Evolutionary conservation across 2,888 invertebrate species (phyloP), one percentile per base, ranked within the genome.

Genomic region (Drosophila formosana): DNA sequence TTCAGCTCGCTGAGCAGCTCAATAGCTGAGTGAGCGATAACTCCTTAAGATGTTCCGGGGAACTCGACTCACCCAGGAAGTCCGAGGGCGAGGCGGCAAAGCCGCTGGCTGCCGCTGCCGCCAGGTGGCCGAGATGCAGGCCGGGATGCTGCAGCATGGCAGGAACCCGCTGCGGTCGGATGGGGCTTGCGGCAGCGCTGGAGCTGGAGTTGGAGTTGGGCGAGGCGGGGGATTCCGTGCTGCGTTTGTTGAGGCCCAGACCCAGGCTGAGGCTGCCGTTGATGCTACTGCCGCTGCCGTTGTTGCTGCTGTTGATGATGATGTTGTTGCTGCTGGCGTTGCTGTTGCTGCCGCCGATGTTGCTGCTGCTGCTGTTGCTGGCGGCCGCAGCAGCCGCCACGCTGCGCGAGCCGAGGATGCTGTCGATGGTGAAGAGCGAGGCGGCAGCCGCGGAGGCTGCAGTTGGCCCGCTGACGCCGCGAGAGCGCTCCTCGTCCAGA

Each of bases 391-490:
- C 72, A 11, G 58, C 84, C 39, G 64, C 82, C 25, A 66, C 78
- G 37, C 80, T 80, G 93, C 91, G 80, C 57, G 96, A 96, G 51
- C 96, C 96, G 91, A 97, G 93, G 86, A 97, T 96, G 93, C 96
- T 97, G 93, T 97, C 97, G 89, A 97, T 97, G 84, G 97, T 97
- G 92, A 97, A 97, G 72, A 96, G 94, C 4, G 95, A 95, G 25
- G 94, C 93, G 0, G 94, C 93, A 89, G 95, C 93, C 2, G 92
- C 89, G 0, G 88, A 85, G 3, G 90, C 90, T 88, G 94, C 93
- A 6, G 91, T 82, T 8, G 88, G 80, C 37, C 78, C 77, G 52
- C 66, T 67, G 7, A 66, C 69, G 1, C 68, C 71, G 2, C 68
- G 57, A 1, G 83, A 69, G 7, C 91, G 84, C 26, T 92, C 91